Evolutionary conservation across 2,797 vertebrate genomes (phyloP), one percentile per base, ranked within the genome.

Genomic region (Eulemur coronatus): DNA sequence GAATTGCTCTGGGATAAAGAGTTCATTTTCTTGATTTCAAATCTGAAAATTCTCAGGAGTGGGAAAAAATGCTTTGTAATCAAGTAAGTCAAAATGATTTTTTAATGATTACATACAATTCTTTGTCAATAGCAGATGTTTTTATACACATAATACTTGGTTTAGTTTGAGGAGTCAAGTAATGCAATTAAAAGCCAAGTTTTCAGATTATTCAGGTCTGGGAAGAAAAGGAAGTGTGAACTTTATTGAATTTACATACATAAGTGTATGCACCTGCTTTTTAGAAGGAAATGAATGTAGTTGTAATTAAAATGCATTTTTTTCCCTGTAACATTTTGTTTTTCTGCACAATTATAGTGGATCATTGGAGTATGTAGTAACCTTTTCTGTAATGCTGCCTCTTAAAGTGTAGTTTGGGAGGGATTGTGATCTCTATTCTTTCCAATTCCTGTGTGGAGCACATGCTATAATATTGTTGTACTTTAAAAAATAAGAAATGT

Each of bases 271-370:
- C 80, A 89, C 89, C 96, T 98, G 79, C 35, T 95, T 84, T 92
- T 96, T 97, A 98, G 86, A 93, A 65, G 97, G 72, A 97, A 98
- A 80, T 96, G 5, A 97, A 94, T 95, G 81, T 85, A 96, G 48
- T 94, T 97, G 96, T 97, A 97, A 98, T 98, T 98, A 95, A 98
- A 97, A 97, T 55, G 52, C 50, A 65, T 94, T 94, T 95, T 13
- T 13, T 1, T 2, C 8, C 20, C 76, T 85, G 0, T 94, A 97
- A 61, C 63, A 46, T 97, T 97, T 97, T 98, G 89, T 91, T 38
- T 80, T 97, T 59, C 97, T 96, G 57, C 59, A 38, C 72, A 97
- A 75, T 98, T 96, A 98, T 76, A 96, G 90, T 50, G 30, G 78
- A n/a, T 96, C 72, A 48, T 38, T 73, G 85, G 94, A 84, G 52